These are phyloP conservation scores for Tenthredo distinguenda DNA, from an alignment of 2,888 invertebrate genomes.

Conservation along the genomic window DNA sequence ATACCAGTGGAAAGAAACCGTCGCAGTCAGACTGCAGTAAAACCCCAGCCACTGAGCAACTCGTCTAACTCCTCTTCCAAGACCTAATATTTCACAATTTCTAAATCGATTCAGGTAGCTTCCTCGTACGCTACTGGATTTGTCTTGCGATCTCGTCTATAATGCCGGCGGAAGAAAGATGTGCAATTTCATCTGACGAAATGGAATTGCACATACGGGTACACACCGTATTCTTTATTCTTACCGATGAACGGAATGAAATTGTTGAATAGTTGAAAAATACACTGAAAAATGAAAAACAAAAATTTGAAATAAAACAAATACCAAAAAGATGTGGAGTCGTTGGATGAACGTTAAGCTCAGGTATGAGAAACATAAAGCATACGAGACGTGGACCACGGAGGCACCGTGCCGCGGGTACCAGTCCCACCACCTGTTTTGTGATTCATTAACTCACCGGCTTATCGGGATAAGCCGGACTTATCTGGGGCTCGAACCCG, in stretches of 20 bases:
- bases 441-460: conserved; percentile 78
- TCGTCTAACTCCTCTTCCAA: not conserved
- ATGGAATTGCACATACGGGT: not conserved
- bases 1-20: conserved; percentile 3
- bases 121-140: conserved; percentile 16
- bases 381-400: conserved; percentile 43
- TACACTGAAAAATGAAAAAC: not conserved
- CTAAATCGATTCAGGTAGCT: conserved; percentile 31
- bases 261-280: not conserved
- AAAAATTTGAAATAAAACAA: not conserved
- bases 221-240: not conserved
- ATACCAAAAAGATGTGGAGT: not conserved
- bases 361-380: conserved; percentile 24
- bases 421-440: conserved; percentile 76
- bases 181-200: not conserved
- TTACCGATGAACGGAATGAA: no score
- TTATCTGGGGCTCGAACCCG: conserved; percentile 78
- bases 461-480: conserved; percentile 78
- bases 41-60: not conserved
- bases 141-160: conserved; percentile 24
- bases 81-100: conserved; percentile 26
- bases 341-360: not conserved
- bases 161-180: conserved; percentile 7
- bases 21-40: conserved; percentile 10
- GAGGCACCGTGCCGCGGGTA: conserved; percentile 58